phyloP scores from a whole-genome alignment of 2,888 invertebrate species.

The Leistus spinibarbis region DNA sequence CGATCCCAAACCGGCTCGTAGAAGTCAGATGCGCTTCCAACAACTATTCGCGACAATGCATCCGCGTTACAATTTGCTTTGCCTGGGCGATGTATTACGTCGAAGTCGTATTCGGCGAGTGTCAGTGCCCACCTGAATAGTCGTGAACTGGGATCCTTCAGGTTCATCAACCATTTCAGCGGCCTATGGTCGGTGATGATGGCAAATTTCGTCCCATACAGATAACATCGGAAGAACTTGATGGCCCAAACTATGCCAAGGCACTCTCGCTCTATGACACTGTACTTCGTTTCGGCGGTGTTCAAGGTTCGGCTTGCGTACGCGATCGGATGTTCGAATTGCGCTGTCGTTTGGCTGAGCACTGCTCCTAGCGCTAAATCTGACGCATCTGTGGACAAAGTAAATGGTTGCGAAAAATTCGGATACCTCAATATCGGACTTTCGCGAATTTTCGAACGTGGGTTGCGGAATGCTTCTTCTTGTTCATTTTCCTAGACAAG shows the following conservation, averaged over 20 bases:
- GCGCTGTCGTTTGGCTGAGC: background rate
- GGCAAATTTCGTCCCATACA: too few species aligned
- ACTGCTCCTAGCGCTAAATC: background rate
- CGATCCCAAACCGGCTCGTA: conserved; percentile 12
- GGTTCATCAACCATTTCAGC: too few species aligned
- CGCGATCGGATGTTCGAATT: background rate
- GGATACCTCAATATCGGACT: too few species aligned
- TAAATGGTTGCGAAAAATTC: background rate
- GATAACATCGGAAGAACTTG: too few species aligned
- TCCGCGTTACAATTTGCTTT: background rate
- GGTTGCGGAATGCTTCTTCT: too few species aligned
- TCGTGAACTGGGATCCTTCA: too few species aligned
- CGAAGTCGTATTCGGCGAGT: conserved; percentile 18
- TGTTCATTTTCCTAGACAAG: too few species aligned
- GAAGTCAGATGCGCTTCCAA: background rate
- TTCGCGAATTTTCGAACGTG: too few species aligned
- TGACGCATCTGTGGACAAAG: background rate
- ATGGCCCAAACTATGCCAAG: background rate
- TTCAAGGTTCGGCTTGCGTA: background rate
- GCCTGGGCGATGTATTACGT: conserved; percentile 15
- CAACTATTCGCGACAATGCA: conserved; percentile 6
- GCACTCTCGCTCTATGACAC: background rate
- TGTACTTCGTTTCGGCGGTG: background rate
- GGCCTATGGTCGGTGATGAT: background rate
- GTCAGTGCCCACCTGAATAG: conserved; percentile 8